Evolutionary conservation across 1,140 invertebrate species (phyloP).

Genomic region (Solenopsis fugax): DNA sequence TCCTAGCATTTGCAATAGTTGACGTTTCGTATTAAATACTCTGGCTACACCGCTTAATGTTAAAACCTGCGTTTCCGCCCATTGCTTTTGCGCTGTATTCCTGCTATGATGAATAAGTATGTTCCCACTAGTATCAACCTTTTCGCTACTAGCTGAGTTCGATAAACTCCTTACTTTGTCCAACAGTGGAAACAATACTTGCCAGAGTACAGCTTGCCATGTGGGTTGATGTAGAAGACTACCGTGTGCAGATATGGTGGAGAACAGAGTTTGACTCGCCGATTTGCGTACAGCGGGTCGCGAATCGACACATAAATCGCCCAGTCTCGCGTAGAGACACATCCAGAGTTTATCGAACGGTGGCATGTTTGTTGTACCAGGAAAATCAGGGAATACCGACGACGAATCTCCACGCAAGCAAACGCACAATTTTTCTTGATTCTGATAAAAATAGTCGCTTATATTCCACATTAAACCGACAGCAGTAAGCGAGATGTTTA

Average conservation of each 20-base stretch:
- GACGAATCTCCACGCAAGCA: slow-evolving; percentile 90
- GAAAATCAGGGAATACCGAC: slow-evolving; percentile 93
- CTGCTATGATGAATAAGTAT: slow-evolving; percentile 99
- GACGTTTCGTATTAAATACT: slow-evolving; percentile 96
- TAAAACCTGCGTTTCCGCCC: slow-evolving; percentile 98
- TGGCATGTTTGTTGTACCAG: slow-evolving; percentile 93
- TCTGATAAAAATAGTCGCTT: slow-evolving; percentile 98
- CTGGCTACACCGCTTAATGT: slow-evolving; percentile 91
- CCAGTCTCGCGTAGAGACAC: slow-evolving; percentile 96
- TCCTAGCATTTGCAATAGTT: slow-evolving; percentile 93
- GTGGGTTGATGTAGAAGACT: slow-evolving; percentile 94
- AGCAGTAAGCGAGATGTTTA: slow-evolving; percentile 99
- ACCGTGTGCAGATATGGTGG: slow-evolving; percentile 98
- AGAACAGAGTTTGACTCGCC: slow-evolving; percentile 99
- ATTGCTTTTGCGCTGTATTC: slow-evolving; percentile 99
- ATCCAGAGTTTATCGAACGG: slow-evolving; percentile 98
- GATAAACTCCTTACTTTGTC: slow-evolving; percentile 97
- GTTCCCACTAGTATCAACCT: slow-evolving; percentile 96
- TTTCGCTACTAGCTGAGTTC: slow-evolving; percentile 96
- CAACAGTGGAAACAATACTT: slow-evolving; percentile 97
- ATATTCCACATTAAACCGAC: slow-evolving; percentile 99
- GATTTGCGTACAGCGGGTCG: slow-evolving; percentile 98
- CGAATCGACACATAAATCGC: slow-evolving; percentile 97
- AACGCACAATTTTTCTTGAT: slow-evolving; percentile 94
- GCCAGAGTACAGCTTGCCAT: slow-evolving; percentile 96